phyloP scores from a whole-genome alignment of 2,888 invertebrate genomes.

The Hipparchia sbordonii region DNA sequence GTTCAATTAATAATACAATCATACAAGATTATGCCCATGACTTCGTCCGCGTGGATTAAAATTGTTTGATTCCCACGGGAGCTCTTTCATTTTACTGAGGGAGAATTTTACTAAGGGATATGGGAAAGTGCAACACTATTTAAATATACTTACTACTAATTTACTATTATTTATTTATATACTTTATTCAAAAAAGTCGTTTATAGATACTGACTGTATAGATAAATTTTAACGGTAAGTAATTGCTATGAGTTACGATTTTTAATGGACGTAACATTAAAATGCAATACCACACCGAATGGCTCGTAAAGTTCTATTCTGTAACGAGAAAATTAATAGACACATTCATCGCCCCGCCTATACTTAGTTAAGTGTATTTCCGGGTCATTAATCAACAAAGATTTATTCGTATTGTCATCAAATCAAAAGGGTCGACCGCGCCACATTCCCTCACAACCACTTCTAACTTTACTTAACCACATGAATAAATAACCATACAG shows the following conservation, averaged over 20 bases:
- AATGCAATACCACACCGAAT: conserved; percentile 2
- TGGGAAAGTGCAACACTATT: too few relatives aligned
- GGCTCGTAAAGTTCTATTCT: conserved; percentile 5
- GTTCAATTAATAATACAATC: too few relatives aligned
- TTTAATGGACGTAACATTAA: background rate
- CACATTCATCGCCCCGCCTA: conserved; percentile 20
- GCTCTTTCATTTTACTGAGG: too few relatives aligned
- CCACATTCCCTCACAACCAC: conserved; percentile 43
- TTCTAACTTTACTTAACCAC: conserved; percentile 45
- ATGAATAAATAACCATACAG: too few relatives aligned
- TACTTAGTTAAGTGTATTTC: conserved; percentile 42
- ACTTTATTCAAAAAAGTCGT: too few relatives aligned
- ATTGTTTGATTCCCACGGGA: too few relatives aligned
- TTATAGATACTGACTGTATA: background rate
- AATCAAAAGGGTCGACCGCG: conserved; percentile 44
- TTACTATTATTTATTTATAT: too few relatives aligned
- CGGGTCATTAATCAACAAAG: conserved; percentile 45
- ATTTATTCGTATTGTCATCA: conserved; percentile 46
- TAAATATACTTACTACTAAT: too few relatives aligned
- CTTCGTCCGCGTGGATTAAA: too few relatives aligned
- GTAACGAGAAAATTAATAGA: conserved; percentile 19
- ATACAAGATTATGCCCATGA: too few relatives aligned
- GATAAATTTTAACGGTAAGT: background rate
- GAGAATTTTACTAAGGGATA: too few relatives aligned
- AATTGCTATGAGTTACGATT: background rate